phyloP scores from a whole-genome alignment of 2,113 vertebrate genomes.

The Pelodiscus sinensis region DNA sequence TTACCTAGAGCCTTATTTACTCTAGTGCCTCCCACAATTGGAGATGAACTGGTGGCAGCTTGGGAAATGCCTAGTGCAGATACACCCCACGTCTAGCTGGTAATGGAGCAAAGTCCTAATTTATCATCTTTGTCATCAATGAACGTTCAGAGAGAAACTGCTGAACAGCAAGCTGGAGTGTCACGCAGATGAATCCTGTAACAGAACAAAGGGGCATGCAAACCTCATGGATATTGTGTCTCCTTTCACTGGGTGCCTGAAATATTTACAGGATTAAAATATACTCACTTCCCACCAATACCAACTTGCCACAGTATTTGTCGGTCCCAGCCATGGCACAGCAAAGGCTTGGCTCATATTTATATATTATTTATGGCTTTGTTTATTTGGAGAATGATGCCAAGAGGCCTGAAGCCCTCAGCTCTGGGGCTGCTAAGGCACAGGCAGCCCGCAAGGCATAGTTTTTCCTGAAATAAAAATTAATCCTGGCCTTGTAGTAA shows the following conservation, averaged over 20 bases:
- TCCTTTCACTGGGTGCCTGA: background rate
- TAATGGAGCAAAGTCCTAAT: background rate
- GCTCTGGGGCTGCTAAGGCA: no score
- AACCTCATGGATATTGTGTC: background rate
- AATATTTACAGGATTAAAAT: slow-evolving; percentile 3
- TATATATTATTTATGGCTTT: no score
- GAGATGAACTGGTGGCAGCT: background rate
- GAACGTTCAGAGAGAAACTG: slow-evolving; percentile 4
- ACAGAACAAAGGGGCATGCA: slow-evolving; percentile 19
- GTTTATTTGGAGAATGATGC: no score
- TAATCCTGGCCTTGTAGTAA: no score
- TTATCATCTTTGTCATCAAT: background rate
- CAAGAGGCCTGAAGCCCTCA: no score
- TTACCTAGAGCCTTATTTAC: background rate
- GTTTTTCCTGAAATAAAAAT: no score
- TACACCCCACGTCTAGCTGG: background rate
- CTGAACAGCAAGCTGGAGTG: background rate
- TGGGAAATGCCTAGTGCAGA: background rate
- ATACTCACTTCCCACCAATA: background rate
- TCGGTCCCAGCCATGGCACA: background rate
- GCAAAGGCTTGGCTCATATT: background rate
- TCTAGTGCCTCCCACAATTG: background rate
- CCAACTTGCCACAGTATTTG: background rate
- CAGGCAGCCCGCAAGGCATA: no score
- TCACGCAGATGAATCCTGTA: slow-evolving; percentile 27